Conservation (phyloP, 2,113 vertebrate genomes). For the Merops nubicus region DNA sequence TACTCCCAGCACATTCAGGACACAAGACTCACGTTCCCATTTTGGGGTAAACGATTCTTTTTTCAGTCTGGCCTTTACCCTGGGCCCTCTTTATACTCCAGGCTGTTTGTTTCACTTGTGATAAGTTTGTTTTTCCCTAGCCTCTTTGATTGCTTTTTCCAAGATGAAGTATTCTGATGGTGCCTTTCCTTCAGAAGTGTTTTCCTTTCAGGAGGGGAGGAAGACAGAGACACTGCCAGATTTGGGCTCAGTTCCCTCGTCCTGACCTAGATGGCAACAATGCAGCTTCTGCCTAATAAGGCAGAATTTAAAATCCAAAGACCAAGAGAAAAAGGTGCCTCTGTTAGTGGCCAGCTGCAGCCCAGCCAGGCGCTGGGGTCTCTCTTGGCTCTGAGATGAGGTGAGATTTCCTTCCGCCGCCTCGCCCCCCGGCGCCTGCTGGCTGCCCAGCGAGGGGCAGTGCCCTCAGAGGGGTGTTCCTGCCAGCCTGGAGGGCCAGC, state of each 20-base stretch:
- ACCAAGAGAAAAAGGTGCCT: constrained; percentile 14
- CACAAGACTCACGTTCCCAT: background rate
- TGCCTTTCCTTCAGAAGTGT: constrained; percentile 36
- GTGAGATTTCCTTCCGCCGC: background rate
- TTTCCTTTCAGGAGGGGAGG: constrained; percentile 21
- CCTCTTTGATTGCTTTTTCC: constrained; percentile 56
- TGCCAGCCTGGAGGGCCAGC: background rate
- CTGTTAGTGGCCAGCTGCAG: background rate
- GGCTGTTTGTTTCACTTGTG: constrained; percentile 62
- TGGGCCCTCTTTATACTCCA: background rate
- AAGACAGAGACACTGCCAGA: background rate
- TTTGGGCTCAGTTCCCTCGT: background rate
- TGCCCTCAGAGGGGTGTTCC: background rate
- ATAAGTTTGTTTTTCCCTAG: constrained; percentile 54
- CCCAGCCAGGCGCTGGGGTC: background rate
- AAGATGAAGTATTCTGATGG: constrained; percentile 20
- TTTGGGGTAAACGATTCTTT: background rate
- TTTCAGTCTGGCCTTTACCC: constrained; percentile 26
- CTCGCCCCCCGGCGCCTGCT: background rate
- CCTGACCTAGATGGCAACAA: constrained; percentile 13
- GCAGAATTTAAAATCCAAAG: constrained; percentile 3
- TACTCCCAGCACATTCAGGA: background rate
- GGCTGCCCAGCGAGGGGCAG: background rate
- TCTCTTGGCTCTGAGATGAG: background rate
- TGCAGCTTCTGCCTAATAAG: constrained; percentile 11